A percentile compares a stretch with the other conserved stretches of the same genome.
Evolutionary conservation across 2,888 invertebrate species (phyloP).

Genomic region (Embidobia sp.): DNA sequence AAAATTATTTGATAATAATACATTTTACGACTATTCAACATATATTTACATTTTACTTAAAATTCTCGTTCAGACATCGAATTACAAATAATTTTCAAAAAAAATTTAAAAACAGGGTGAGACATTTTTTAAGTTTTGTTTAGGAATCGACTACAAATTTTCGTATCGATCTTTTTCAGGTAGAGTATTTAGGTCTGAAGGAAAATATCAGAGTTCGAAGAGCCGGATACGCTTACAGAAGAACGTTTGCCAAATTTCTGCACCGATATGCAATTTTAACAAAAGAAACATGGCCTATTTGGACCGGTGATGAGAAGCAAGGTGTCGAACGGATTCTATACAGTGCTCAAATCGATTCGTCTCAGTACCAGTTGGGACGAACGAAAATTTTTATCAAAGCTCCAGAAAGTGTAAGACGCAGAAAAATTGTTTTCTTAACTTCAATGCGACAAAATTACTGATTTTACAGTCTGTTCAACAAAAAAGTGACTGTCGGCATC

Average conservation of each 20-base stretch:
- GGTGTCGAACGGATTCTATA: slow-evolving; percentile 84
- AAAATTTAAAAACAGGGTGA: no score
- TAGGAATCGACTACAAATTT: no score
- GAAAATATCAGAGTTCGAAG: slow-evolving; percentile 87
- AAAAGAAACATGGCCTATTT: slow-evolving; percentile 85
- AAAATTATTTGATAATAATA: no score
- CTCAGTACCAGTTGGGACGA: slow-evolving; percentile 86
- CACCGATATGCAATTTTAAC: slow-evolving; percentile 86
- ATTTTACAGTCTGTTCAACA: no score
- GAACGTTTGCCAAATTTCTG: slow-evolving; percentile 85
- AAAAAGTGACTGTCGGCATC: no score
- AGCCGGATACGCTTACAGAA: slow-evolving; percentile 87
- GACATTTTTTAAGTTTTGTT: no score
- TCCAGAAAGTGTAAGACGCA: slow-evolving; percentile 84
- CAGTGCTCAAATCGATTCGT: slow-evolving; percentile 83
- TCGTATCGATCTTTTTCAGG: slow-evolving; percentile 78
- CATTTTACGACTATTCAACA: no score
- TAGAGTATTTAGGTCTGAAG: slow-evolving; percentile 86
- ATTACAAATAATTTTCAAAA: no score
- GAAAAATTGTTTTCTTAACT: no score
- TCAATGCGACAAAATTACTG: no score
- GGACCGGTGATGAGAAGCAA: slow-evolving; percentile 82
- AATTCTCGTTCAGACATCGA: no score
- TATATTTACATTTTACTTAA: no score
- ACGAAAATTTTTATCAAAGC: slow-evolving; percentile 87